Conservation (phyloP, 2,113 vertebrate genomes). For the Orientallactaga bullata region DNA sequence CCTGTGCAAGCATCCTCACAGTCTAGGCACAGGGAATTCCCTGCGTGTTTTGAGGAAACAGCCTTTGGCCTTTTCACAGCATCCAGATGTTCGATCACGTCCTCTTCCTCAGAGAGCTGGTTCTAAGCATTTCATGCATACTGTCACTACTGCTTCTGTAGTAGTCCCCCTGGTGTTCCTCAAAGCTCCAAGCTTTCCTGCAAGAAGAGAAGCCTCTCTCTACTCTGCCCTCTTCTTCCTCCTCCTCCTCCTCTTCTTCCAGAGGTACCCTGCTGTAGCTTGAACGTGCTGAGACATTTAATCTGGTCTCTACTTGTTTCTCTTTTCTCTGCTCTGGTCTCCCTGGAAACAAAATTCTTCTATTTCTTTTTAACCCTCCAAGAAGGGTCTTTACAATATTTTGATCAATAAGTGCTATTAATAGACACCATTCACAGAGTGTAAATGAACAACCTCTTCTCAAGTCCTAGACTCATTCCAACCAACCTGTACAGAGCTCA, state of each 20-base stretch:
- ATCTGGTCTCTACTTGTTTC: neutral
- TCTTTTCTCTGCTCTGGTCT: neutral
- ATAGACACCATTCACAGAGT: slow-evolving; percentile 40
- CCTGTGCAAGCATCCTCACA: neutral
- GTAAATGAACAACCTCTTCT: slow-evolving; percentile 51
- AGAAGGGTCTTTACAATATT: neutral
- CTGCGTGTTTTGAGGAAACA: neutral
- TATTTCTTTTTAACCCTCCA: neutral
- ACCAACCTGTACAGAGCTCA: neutral
- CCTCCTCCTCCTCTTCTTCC: no score
- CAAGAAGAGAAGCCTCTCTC: neutral
- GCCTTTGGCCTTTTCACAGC: neutral
- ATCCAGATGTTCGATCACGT: neutral
- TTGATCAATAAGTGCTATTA: slow-evolving; percentile 41
- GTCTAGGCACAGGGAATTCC: neutral
- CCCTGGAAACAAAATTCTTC: neutral
- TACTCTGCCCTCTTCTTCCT: no score
- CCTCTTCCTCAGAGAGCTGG: neutral
- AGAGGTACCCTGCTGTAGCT: neutral
- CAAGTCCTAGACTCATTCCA: slow-evolving; percentile 3
- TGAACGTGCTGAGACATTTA: neutral
- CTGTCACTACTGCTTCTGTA: neutral
- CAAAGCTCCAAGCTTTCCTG: neutral
- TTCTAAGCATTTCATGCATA: neutral
- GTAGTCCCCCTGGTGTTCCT: neutral